Evolutionary conservation across 2,797 vertebrate genomes (phyloP), one percentile per base, ranked within the genome.

Genomic region (Takifugu rubripes): DNA sequence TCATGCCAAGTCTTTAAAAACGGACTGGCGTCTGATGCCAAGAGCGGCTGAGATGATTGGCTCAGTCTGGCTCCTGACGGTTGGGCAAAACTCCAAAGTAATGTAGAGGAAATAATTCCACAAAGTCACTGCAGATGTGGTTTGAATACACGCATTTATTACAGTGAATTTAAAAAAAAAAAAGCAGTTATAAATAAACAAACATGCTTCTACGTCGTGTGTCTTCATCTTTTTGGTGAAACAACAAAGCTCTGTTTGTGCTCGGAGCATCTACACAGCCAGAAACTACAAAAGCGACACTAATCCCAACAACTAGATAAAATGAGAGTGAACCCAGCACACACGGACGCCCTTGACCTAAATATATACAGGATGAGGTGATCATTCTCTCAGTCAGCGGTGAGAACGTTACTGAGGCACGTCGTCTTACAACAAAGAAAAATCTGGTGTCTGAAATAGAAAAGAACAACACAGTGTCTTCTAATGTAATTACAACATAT

Each of bases 341-440:
- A 54, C 57, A 69, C 61, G 51, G 52, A 75, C 14, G 67, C 57
- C 79, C 71, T 73, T 79, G 73, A 83, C 74, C 78, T 75, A 55
- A 70, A 82, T 80, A 83, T 83, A 70, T 66, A 84, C 73, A 83
- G 57, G 53, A 72, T 70, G 61, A 77, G 71, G 67, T 74, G 57
- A 82, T 65, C 83, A 74, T 80, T 81, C 73, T 73, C 70, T 80
- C 40, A 79, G 71, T 82, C 68, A 3, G 64, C 43, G 74, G 63
- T 64, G 72, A 83, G 70, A 74, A 74, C 73, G 70, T 71, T 72
- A 60, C 74, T 68, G 79, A 90, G 88, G 88, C 88, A 90, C 88
- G 79, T 87, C 2, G 76, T 82, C 59, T 21, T 46, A 5, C 16
- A 21, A n/a, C 16, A 72, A 76, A 59, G 61, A 66, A 72, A 74